Percentiles rank a stretch among this genome's conserved stretches.
Evolutionary conservation across 2,888 invertebrate genomes (phyloP).

Genomic region (Euclidia mi): DNA sequence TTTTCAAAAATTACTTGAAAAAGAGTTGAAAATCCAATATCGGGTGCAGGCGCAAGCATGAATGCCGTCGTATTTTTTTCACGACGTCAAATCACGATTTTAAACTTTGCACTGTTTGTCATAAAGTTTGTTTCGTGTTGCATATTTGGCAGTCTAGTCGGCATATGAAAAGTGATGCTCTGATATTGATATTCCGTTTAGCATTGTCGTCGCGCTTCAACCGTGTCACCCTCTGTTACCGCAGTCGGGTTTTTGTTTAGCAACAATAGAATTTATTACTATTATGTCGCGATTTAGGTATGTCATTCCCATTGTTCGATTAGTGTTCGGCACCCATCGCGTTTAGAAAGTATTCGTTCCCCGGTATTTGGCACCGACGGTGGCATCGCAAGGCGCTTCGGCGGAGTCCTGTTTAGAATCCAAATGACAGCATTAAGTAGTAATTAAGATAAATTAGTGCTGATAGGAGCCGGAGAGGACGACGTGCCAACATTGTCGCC

Average conservation of each 20-base stretch:
- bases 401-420: slow-evolving; percentile 77
- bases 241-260: slow-evolving; percentile 72
- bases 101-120: slow-evolving; percentile 29
- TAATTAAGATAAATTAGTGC: slow-evolving; percentile 87
- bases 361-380: slow-evolving; percentile 86
- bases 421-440: slow-evolving; percentile 81
- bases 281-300: slow-evolving; percentile 64
- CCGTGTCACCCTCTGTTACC: slow-evolving; percentile 72
- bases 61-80: slow-evolving; percentile 66
- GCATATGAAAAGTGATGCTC: slow-evolving; percentile 69
- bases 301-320: slow-evolving; percentile 84
- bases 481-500: slow-evolving; percentile 76
- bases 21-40: slow-evolving; percentile 81
- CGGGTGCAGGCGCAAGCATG: slow-evolving; percentile 60
- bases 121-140: slow-evolving; percentile 53
- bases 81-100: slow-evolving; percentile 37
- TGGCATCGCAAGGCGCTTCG: slow-evolving; percentile 84
- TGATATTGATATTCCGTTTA: slow-evolving; percentile 68
- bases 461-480: slow-evolving; percentile 78
- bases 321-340: slow-evolving; percentile 74
- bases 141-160: slow-evolving; percentile 41
- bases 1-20: slow-evolving; percentile 84
- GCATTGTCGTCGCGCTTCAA: slow-evolving; percentile 71
- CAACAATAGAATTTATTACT: slow-evolving; percentile 76
- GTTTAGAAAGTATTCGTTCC: slow-evolving; percentile 71